These are phyloP conservation scores for Venustaconcha ellipsiformis DNA, from an alignment of 1,140 invertebrate genomes.

Conservation along the genomic window DNA sequence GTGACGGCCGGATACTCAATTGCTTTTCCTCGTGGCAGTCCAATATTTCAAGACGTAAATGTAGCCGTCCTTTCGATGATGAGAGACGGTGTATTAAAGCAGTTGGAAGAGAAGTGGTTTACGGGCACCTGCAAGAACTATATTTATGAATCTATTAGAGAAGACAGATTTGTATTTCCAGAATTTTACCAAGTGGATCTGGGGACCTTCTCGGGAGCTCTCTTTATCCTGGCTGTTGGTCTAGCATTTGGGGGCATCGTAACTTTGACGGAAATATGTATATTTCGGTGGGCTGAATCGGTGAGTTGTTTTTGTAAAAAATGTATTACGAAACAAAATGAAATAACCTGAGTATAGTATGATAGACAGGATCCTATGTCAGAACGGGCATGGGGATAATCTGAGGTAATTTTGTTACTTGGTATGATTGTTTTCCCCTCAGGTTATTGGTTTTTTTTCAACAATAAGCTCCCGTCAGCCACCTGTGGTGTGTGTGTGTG, in stretches of 20 bases:
- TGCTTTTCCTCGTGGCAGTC: conserved; percentile 18
- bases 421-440: no score
- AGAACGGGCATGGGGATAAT: no score
- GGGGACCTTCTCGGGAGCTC: conserved; percentile 47
- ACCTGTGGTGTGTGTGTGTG: no score
- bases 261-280: conserved; percentile 36
- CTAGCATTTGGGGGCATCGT: conserved; percentile 39
- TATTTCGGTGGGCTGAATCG: conserved; percentile 42
- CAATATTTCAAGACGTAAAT: conserved; percentile 18
- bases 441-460: no score
- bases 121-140: conserved; percentile 24
- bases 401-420: no score
- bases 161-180: background rate
- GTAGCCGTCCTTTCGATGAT: conserved; percentile 30
- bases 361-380: no score
- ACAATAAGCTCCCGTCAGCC: no score
- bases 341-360: no score
- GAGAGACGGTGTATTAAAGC: conserved; percentile 31
- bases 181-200: conserved; percentile 38
- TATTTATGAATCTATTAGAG: conserved; percentile 15
- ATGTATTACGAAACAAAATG: no score
- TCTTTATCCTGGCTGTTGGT: conserved; percentile 44
- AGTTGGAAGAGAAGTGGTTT: conserved; percentile 49
- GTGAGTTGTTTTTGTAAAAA: conserved; percentile 12
- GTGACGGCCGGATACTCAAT: conserved; percentile 29